Evolutionary conservation across 2,113 vertebrate species (phyloP).

Genomic region (Eleginops maclovinus): DNA sequence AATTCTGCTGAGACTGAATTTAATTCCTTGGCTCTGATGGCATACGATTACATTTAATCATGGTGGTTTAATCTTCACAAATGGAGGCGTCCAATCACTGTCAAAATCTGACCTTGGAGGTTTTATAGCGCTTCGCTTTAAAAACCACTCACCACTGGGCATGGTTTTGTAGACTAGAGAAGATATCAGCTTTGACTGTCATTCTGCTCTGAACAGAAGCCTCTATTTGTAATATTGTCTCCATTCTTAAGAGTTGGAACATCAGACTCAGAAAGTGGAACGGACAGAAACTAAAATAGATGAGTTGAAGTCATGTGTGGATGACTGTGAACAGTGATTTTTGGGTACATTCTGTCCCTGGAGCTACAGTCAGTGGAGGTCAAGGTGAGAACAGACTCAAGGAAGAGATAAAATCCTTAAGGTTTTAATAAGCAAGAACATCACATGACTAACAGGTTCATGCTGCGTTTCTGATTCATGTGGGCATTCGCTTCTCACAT

Average conservation of each 20-base stretch:
- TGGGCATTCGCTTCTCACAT: slow-evolving; percentile 25
- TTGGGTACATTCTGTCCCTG: slow-evolving; percentile 30
- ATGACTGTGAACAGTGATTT: slow-evolving; percentile 16
- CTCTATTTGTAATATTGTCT: slow-evolving; percentile 24
- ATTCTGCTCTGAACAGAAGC: slow-evolving; percentile 10
- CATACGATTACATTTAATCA: slow-evolving; percentile 8
- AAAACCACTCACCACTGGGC: slow-evolving; percentile 36
- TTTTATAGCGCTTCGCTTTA: neutral
- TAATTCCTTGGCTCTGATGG: neutral
- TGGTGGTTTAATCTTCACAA: neutral
- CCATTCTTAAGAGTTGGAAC: neutral
- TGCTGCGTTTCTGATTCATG: neutral
- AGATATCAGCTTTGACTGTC: slow-evolving; percentile 2
- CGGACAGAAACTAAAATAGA: slow-evolving; percentile 14
- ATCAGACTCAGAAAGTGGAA: neutral
- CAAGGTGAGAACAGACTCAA: slow-evolving; percentile 17
- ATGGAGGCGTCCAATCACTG: slow-evolving; percentile 5
- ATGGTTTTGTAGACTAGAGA: slow-evolving; percentile 17
- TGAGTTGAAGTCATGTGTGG: neutral
- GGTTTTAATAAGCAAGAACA: neutral
- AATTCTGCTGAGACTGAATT: neutral
- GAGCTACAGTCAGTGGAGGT: neutral
- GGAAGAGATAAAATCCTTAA: slow-evolving; percentile 1
- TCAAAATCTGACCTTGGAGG: neutral
- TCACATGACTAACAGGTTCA: slow-evolving; percentile 13